These are phyloP conservation scores for Clarias pachynema DNA, from an alignment of 2,797 vertebrate species.

Conservation along the genomic window DNA sequence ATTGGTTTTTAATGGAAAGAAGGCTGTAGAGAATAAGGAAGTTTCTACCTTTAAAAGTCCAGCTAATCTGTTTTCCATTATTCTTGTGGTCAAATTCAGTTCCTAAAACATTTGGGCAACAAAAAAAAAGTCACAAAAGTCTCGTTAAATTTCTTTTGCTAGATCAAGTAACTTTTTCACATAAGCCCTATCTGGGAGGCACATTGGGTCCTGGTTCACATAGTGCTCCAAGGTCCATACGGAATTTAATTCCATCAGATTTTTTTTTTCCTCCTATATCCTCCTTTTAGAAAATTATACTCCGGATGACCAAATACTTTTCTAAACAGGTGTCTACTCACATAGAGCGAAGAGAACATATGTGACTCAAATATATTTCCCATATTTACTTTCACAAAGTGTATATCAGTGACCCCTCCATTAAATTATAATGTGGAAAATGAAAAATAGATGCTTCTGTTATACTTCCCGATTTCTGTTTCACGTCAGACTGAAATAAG, in stretches of 20 bases:
- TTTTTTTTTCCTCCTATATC: not conserved
- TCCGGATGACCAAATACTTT: not conserved
- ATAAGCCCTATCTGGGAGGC: not conserved
- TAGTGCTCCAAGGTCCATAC: not conserved
- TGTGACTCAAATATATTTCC: not conserved
- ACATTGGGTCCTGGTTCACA: not conserved
- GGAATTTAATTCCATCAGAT: not conserved
- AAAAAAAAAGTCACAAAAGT: not conserved
- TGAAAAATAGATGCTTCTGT: not conserved
- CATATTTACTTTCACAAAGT: not conserved
- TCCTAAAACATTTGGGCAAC: not conserved
- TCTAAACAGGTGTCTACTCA: not conserved
- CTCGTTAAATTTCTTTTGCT: not conserved
- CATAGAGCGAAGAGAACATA: not conserved
- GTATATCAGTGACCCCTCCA: not conserved
- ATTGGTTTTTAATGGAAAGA: not conserved
- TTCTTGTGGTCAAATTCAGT: not conserved
- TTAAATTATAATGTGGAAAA: not conserved
- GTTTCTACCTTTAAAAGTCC: not conserved
- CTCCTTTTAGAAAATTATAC: not conserved
- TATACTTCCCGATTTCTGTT: too few species aligned
- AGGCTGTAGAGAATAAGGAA: not conserved
- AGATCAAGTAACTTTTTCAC: not conserved
- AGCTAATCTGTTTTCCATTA: not conserved
- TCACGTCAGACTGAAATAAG: not conserved